Percentiles rank a stretch among this genome's conserved stretches.
Evolutionary conservation across 2,113 vertebrate genomes (phyloP).

Genomic region (Cottus gobio): DNA sequence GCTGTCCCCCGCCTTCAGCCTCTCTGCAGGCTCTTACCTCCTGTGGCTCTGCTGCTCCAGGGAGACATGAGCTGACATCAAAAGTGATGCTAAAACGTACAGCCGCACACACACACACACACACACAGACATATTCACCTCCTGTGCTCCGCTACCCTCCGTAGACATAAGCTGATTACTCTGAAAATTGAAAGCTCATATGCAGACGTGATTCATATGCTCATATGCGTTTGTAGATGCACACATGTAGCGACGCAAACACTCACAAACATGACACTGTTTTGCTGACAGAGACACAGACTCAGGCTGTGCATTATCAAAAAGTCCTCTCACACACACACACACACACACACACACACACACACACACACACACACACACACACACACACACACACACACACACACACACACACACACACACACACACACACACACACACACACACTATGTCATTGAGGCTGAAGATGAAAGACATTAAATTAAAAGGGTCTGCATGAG

Average conservation of each 20-base stretch:
- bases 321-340: conserved; percentile 11
- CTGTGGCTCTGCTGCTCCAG: conserved; percentile 54
- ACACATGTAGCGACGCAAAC: conserved; percentile 14
- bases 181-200: conserved; percentile 63
- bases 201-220: conserved; percentile 31
- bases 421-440: neutral
- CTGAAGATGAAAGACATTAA: conserved; percentile 60
- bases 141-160: conserved; percentile 41
- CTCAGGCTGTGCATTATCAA: conserved; percentile 9
- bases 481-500: conserved; percentile 57
- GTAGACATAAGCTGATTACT: conserved; percentile 65
- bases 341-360: neutral
- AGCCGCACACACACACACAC: conserved; percentile 9
- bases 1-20: conserved; percentile 57
- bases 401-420: neutral
- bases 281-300: conserved; percentile 10
- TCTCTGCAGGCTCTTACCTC: conserved; percentile 62
- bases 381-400: no score
- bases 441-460: conserved; percentile 19
- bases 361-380: conserved; percentile 1
- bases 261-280: conserved; percentile 22
- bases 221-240: conserved; percentile 31
- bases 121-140: conserved; percentile 38
- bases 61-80: conserved; percentile 71
- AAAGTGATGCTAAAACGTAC: conserved; percentile 60